Percentiles rank a stretch among this genome's conserved stretches.
Evolutionary conservation across 2,113 vertebrate genomes (phyloP).

Genomic region (Aviceda subcristata): DNA sequence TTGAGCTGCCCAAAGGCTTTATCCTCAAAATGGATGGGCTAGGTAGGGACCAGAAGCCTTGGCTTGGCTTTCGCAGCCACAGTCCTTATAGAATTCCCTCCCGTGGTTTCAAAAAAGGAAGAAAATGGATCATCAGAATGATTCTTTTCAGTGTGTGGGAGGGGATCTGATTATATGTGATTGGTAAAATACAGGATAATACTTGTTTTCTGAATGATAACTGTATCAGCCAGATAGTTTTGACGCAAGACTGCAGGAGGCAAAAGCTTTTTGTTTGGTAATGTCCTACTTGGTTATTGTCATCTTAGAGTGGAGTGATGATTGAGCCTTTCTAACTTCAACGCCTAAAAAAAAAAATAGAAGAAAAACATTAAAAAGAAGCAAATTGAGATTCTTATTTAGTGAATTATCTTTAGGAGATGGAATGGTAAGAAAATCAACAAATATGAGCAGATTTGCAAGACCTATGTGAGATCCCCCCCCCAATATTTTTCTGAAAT

Average conservation of each 20-base stretch:
- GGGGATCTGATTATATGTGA: neutral
- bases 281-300: neutral
- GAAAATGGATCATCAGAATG: neutral
- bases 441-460: neutral
- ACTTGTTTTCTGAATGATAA: neutral
- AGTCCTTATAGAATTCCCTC: neutral
- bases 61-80: neutral
- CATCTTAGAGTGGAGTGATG: neutral
- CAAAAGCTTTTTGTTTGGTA: neutral
- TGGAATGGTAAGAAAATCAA: neutral
- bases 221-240: neutral
- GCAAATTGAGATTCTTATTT: neutral
- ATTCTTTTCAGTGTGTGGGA: neutral
- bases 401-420: neutral
- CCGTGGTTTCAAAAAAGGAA: neutral
- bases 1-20: neutral
- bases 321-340: neutral
- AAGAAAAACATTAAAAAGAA: neutral
- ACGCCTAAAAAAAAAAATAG: accelerated
- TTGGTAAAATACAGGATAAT: neutral
- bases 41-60: neutral
- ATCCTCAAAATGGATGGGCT: neutral
- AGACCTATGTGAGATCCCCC: neutral
- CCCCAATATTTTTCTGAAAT: neutral
- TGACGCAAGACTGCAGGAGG: neutral